These are phyloP conservation scores for Marcusenius ussheri DNA, from an alignment of 2,113 vertebrate species.

Conservation along the genomic window DNA sequence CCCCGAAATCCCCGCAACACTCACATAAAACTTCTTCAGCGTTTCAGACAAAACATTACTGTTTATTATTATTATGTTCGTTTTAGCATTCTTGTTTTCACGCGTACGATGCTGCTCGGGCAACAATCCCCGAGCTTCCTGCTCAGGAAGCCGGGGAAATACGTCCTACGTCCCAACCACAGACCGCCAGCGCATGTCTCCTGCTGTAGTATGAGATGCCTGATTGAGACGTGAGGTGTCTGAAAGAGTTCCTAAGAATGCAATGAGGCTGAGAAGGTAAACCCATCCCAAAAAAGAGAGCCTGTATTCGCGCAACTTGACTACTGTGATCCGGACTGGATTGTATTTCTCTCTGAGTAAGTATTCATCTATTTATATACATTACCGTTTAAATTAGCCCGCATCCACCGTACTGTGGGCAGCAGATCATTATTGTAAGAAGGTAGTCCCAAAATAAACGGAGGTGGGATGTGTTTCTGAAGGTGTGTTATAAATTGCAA, in stretches of 20 bases:
- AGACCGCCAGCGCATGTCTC: slow-evolving; percentile 3
- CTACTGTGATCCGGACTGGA: background rate
- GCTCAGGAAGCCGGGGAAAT: slow-evolving; percentile 46
- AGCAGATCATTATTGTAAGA: background rate
- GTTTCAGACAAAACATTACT: background rate
- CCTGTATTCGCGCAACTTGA: no score
- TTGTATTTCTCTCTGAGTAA: slow-evolving; percentile 3
- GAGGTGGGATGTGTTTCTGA: slow-evolving; percentile 42
- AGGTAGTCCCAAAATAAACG: slow-evolving; percentile 47
- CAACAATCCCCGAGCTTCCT: slow-evolving; percentile 47
- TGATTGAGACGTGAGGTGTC: background rate
- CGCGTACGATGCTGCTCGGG: slow-evolving; percentile 21
- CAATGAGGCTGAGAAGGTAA: background rate
- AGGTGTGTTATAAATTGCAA: background rate
- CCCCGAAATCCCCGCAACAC: background rate
- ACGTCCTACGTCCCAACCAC: slow-evolving; percentile 25
- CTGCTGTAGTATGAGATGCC: background rate
- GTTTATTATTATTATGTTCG: slow-evolving; percentile 31
- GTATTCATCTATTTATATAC: slow-evolving; percentile 12
- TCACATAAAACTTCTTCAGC: background rate
- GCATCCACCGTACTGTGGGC: background rate
- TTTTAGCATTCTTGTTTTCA: slow-evolving; percentile 16
- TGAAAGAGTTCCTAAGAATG: background rate
- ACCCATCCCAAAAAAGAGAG: background rate
- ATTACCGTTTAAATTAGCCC: background rate